phyloP scores from a whole-genome alignment of 2,888 invertebrate species.

The Troilus luridus region DNA sequence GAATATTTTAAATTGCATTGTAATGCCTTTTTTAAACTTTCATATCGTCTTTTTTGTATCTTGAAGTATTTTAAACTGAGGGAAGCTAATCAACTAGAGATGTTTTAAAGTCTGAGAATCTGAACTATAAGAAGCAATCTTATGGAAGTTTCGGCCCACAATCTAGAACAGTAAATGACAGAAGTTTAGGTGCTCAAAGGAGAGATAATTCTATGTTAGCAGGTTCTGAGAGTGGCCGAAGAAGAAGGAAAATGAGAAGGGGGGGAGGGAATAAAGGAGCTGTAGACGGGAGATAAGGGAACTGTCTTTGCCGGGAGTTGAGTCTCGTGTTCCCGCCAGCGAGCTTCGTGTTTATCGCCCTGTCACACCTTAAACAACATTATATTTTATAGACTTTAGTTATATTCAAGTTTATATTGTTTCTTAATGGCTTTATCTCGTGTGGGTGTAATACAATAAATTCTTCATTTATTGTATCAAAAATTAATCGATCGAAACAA shows the following conservation, averaged over 20 bases:
- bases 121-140: background rate
- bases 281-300: slow-evolving; percentile 26
- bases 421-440: background rate
- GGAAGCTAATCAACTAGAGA: background rate
- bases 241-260: background rate
- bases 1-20: background rate
- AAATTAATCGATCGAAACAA: no score
- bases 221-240: background rate
- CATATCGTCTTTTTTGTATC: background rate
- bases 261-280: background rate
- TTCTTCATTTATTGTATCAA: background rate
- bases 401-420: background rate
- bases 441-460: background rate
- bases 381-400: background rate
- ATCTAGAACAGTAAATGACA: background rate
- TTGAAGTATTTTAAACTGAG: background rate
- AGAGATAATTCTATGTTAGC: background rate
- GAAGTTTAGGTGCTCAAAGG: background rate
- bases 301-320: slow-evolving; percentile 1
- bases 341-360: background rate
- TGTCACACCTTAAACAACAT: background rate
- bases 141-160: background rate
- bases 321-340: background rate
- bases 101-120: background rate
- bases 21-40: background rate